phyloP scores from a whole-genome alignment of 2,888 invertebrate genomes.

The Ophraella communa region DNA sequence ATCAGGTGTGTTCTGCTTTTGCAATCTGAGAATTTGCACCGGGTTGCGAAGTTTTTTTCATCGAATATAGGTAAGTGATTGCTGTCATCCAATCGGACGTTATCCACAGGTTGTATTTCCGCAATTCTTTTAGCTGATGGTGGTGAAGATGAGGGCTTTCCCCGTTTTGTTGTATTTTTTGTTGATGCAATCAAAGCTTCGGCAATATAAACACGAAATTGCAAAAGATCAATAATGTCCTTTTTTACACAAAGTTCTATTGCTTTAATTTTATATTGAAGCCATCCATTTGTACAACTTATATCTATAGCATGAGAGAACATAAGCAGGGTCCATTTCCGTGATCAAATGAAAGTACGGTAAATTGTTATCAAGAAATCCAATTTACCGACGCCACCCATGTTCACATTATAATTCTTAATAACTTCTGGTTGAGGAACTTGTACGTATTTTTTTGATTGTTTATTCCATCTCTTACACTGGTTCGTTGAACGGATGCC shows the following conservation, averaged over 20 bases:
- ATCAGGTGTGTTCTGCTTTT: conserved; percentile 16
- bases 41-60: conserved; percentile 17
- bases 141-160: conserved; percentile 5
- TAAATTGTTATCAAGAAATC: conserved; percentile 5
- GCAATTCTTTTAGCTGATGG: too few species aligned
- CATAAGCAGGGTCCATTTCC: conserved; percentile 19
- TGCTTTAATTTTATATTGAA: conserved; percentile 15
- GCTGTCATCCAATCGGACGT: conserved; percentile 6
- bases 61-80: conserved; percentile 11
- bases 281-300: conserved; percentile 12
- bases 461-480: conserved; percentile 22
- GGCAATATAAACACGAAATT: conserved; percentile 18
- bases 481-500: background rate
- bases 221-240: conserved; percentile 12
- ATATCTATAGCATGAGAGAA: conserved; percentile 18
- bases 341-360: background rate
- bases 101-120: conserved; percentile 14
- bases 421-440: conserved; percentile 7
- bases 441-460: conserved; percentile 28
- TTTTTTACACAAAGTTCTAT: conserved; percentile 4
- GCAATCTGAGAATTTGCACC: conserved; percentile 17
- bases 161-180: too few species aligned
- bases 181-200: conserved; percentile 12
- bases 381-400: conserved; percentile 9
- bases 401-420: background rate